Evolutionary conservation across 92 coral and sea anemone genomes (phyloP).

Genomic region (Epizoanthus ramosus): DNA sequence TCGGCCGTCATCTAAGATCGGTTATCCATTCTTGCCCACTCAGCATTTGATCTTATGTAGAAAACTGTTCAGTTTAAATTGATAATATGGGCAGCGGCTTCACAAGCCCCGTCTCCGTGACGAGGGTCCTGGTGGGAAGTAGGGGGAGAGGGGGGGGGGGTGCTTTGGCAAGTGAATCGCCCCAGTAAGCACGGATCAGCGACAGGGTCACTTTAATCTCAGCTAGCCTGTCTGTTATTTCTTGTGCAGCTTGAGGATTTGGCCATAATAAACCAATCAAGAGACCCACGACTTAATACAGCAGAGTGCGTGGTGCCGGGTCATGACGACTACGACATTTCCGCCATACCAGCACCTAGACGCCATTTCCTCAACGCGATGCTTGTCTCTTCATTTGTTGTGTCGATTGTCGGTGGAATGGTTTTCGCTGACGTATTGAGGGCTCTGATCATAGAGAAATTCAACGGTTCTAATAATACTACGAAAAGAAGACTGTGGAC

Average conservation of each 20-base stretch:
- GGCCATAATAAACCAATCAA: constrained; percentile 27
- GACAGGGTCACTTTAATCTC: too few species aligned
- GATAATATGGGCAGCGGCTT: too few species aligned
- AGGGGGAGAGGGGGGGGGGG: too few species aligned
- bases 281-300: constrained; percentile 55
- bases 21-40: too few species aligned
- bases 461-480: neutral
- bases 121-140: too few species aligned
- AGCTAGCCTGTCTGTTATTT: neutral
- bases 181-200: too few species aligned
- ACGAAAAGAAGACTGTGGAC: neutral
- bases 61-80: too few species aligned
- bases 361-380: neutral
- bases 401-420: neutral
- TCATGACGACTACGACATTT: constrained; percentile 8
- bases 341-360: neutral
- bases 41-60: too few species aligned
- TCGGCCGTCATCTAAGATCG: too few species aligned
- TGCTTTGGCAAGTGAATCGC: too few species aligned
- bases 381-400: neutral
- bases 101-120: too few species aligned
- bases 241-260: constrained; percentile 57
- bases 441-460: neutral
- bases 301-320: constrained; percentile 51
- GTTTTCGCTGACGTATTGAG: neutral